A percentile compares a stretch with the other conserved stretches of the same genome.
phyloP scores from a whole-genome alignment of 2,888 invertebrate species.

The Linnaemya tessellans region DNA sequence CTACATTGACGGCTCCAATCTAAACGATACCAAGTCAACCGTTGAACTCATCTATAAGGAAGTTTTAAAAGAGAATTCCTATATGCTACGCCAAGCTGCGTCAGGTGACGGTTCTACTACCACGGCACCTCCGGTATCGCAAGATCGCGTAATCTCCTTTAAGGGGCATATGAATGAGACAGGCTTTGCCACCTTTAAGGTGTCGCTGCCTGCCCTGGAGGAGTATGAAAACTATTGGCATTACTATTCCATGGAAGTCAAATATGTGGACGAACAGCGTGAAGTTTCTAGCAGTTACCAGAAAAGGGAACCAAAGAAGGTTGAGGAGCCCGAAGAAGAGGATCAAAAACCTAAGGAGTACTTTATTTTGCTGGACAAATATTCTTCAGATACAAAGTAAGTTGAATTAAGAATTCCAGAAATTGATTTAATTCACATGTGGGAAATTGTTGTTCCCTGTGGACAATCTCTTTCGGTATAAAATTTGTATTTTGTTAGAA shows the following conservation, averaged over 20 bases:
- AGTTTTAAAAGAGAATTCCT: constrained; percentile 72
- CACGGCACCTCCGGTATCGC: constrained; percentile 52
- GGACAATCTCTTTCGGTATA: too few relatives aligned
- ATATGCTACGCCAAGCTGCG: constrained; percentile 50
- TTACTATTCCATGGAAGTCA: constrained; percentile 74
- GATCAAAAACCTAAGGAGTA: constrained; percentile 75
- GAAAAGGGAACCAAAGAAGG: constrained; percentile 77
- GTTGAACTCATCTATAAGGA: constrained; percentile 83
- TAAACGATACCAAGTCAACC: constrained; percentile 85
- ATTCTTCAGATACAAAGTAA: constrained; percentile 74
- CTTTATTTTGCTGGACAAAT: constrained; percentile 73
- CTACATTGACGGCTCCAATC: constrained; percentile 88
- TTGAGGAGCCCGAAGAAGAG: constrained; percentile 70
- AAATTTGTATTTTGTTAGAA: too few relatives aligned
- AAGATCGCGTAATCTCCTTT: constrained; percentile 82
- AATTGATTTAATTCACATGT: not conserved
- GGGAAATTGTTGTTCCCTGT: too few relatives aligned
- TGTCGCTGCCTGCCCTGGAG: constrained; percentile 85
- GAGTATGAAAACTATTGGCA: constrained; percentile 76
- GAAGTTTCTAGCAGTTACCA: constrained; percentile 73
- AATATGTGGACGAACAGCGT: constrained; percentile 76
- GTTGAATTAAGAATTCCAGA: constrained; percentile 8
- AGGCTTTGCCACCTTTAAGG: constrained; percentile 87
- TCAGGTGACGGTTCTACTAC: constrained; percentile 43
- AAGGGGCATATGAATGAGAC: constrained; percentile 85